A percentile compares a stretch with the other conserved stretches of the same genome.
phyloP scores from a whole-genome alignment of 2,888 invertebrate species.

The Ommatoiulus sabulosus region DNA sequence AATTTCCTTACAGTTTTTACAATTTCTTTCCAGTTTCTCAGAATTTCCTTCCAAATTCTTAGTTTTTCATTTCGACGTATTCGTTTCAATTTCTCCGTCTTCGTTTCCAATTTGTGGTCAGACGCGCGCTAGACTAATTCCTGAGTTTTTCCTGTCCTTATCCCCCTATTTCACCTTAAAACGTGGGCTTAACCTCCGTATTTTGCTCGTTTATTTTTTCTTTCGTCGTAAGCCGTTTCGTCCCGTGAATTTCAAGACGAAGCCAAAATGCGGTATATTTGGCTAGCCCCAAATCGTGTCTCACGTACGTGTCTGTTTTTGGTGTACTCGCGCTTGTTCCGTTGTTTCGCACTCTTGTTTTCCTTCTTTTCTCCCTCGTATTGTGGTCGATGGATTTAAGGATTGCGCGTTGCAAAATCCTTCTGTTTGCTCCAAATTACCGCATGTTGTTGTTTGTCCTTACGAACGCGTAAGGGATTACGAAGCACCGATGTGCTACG shows the following conservation, averaged over 20 bases:
- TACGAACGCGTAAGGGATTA: constrained; percentile 23
- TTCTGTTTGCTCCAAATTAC: constrained; percentile 46
- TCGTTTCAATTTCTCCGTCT: too few relatives aligned
- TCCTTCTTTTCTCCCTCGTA: neutral
- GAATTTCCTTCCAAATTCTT: too few relatives aligned
- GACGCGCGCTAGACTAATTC: too few relatives aligned
- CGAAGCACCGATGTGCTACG: neutral
- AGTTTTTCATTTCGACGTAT: too few relatives aligned
- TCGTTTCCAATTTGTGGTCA: too few relatives aligned
- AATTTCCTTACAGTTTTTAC: too few relatives aligned
- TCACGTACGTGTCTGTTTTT: neutral
- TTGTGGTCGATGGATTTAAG: constrained; percentile 53
- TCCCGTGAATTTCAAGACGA: neutral
- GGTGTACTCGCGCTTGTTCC: neutral
- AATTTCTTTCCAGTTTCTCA: too few relatives aligned
- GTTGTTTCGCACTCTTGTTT: constrained; percentile 1
- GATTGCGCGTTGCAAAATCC: constrained; percentile 46
- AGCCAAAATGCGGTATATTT: neutral
- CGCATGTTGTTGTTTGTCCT: constrained; percentile 45
- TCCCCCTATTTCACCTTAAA: too few relatives aligned
- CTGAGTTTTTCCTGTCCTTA: too few relatives aligned
- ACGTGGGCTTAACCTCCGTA: neutral
- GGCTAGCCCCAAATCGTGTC: neutral
- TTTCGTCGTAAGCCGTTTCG: neutral
- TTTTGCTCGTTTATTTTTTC: neutral